These are phyloP conservation scores for Clunio marinus DNA, from an alignment of 2,888 invertebrate genomes.

Conservation along the genomic window DNA sequence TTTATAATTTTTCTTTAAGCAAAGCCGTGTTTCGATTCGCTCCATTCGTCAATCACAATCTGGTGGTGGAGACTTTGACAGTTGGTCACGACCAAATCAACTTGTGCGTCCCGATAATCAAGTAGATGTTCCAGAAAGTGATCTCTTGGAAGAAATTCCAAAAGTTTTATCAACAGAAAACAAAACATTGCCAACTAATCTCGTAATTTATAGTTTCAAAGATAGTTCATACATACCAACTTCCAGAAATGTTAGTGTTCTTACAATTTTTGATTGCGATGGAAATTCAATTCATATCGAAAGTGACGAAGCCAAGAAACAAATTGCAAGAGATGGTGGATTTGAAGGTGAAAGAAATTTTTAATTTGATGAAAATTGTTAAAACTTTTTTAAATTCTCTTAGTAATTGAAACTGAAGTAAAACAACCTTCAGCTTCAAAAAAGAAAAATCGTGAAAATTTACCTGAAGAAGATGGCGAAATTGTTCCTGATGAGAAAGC, in stretches of 20 bases:
- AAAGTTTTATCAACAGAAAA: constrained; percentile 70
- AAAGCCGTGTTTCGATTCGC: too few relatives aligned
- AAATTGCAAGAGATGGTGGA: neutral
- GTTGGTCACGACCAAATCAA: constrained; percentile 58
- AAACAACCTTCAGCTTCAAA: too few relatives aligned
- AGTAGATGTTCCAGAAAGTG: constrained; percentile 60
- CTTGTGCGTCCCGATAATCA: constrained; percentile 65
- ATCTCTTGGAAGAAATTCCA: constrained; percentile 76
- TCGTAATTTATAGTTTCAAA: constrained; percentile 79
- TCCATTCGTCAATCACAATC: too few relatives aligned
- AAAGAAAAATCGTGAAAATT: constrained; percentile 43
- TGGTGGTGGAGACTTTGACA: constrained; percentile 56
- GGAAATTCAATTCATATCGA: constrained; percentile 70
- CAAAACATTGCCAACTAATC: constrained; percentile 67
- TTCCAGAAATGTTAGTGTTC: constrained; percentile 59
- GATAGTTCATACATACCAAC: constrained; percentile 59
- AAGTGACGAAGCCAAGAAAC: constrained; percentile 51
- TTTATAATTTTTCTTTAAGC: too few relatives aligned
- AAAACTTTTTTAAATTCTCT: neutral
- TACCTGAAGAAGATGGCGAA: neutral
- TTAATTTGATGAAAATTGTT: neutral
- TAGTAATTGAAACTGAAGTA: neutral
- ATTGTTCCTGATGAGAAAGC: neutral
- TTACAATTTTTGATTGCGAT: constrained; percentile 59
- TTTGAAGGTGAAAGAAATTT: neutral